A percentile compares a stretch with the other conserved stretches of the same genome.
Conservation (phyloP, 2,797 vertebrate species). For the Rhabdomys pumilio region DNA sequence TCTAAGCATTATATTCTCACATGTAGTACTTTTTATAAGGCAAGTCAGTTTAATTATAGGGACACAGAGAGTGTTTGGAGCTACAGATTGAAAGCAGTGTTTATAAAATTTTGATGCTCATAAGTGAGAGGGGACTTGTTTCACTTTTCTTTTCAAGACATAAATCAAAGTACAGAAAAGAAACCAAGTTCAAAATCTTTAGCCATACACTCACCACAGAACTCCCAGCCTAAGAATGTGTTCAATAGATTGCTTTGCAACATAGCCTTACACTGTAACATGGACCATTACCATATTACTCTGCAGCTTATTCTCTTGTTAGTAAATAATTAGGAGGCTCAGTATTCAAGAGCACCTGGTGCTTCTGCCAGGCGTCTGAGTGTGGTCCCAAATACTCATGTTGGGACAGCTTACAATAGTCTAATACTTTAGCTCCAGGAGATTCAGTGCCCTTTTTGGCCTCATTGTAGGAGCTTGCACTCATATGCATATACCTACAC, state of each 20-base stretch:
- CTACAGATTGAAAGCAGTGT: not conserved
- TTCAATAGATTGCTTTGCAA: not conserved
- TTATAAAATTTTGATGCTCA: constrained; percentile 21
- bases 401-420: not conserved
- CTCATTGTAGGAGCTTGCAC: not conserved
- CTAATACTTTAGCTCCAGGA: not conserved
- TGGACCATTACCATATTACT: not conserved
- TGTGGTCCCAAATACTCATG: not conserved
- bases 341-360: not conserved
- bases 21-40: constrained; percentile 14
- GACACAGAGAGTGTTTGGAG: not conserved
- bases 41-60: not conserved
- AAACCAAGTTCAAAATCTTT: not conserved
- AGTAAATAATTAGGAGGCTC: constrained; percentile 43
- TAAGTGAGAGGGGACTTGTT: not conserved
- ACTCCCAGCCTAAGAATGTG: not conserved
- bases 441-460: not conserved
- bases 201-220: fast-evolving
- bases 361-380: not conserved
- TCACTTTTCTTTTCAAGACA: constrained; percentile 24
- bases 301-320: constrained; percentile 33
- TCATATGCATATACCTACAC: not conserved
- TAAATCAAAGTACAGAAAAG: constrained; percentile 49
- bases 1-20: not conserved
- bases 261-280: not conserved